Conservation (phyloP, 2,888 invertebrate species). For the Agrotis puta region DNA sequence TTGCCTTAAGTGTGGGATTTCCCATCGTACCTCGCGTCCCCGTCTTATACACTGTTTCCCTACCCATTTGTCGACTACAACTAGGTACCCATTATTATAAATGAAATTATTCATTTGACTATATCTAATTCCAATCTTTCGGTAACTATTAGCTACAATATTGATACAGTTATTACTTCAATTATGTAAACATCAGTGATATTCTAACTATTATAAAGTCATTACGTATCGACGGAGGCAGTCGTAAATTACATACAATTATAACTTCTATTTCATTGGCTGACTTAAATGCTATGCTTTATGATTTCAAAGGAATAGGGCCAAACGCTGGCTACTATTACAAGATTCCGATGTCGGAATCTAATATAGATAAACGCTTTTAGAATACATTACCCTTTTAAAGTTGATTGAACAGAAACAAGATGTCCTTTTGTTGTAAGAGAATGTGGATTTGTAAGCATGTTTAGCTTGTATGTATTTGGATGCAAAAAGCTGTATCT, state of each 20-base stretch:
- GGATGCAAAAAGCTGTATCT: conserved; percentile 1
- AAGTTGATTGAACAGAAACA: conserved; percentile 26
- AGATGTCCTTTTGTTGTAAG: conserved; percentile 18
- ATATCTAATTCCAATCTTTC: conserved; percentile 19
- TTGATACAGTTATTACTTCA: conserved; percentile 39
- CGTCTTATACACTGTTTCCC: no score
- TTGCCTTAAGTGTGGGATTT: no score
- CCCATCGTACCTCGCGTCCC: no score
- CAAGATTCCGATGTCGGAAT: conserved; percentile 43
- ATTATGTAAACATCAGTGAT: conserved; percentile 45
- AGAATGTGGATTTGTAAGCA: conserved; percentile 15
- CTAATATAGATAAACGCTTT: conserved; percentile 50
- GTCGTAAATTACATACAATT: conserved; percentile 55
- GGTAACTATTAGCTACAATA: conserved; percentile 14
- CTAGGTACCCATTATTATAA: not conserved
- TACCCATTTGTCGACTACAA: not conserved
- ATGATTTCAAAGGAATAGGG: conserved; percentile 46
- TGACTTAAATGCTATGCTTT: conserved; percentile 40
- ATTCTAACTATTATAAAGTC: conserved; percentile 58
- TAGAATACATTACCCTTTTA: conserved; percentile 49
- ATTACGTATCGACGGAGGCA: conserved; percentile 42
- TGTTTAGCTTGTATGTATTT: not conserved
- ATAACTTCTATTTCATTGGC: conserved; percentile 51
- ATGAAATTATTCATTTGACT: conserved; percentile 3
- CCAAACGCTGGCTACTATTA: conserved; percentile 32